Evolutionary conservation across 2,113 vertebrate species (phyloP).

Genomic region (Gorsachius goisagi): DNA sequence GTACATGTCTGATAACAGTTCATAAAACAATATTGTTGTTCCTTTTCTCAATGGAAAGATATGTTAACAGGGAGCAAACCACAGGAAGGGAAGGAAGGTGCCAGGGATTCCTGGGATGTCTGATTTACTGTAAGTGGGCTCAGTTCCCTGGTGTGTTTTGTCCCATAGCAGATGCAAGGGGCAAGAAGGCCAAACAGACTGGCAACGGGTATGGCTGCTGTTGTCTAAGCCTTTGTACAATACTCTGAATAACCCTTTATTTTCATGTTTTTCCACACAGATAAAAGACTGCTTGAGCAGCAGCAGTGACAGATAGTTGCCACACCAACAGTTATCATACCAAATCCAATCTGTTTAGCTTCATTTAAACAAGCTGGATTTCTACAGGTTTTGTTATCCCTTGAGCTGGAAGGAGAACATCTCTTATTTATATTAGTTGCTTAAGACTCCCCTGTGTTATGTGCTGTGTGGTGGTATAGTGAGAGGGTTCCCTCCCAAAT

Average conservation of each 20-base stretch:
- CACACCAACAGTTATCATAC: conserved; percentile 60
- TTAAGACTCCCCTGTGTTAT: conserved; percentile 41
- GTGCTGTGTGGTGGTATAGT: background rate
- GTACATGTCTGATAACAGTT: conserved; percentile 21
- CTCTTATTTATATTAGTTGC: conserved; percentile 60
- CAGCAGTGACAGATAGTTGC: conserved; percentile 44
- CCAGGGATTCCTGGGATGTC: background rate
- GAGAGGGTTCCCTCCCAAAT: background rate
- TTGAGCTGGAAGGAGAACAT: conserved; percentile 33
- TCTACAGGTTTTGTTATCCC: conserved; percentile 53
- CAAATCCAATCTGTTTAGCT: conserved; percentile 52
- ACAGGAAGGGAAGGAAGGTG: conserved; percentile 32
- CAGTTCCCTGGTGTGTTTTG: background rate
- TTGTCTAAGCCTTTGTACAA: background rate
- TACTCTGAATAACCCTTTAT: background rate
- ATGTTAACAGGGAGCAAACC: background rate
- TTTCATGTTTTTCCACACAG: background rate
- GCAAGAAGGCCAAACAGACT: background rate
- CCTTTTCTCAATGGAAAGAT: conserved; percentile 31
- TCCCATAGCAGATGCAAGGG: background rate
- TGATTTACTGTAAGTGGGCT: background rate
- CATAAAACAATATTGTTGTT: conserved; percentile 49
- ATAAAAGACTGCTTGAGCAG: background rate
- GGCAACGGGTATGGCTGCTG: background rate
- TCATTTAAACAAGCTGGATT: conserved; percentile 62